Percentiles rank a stretch among this genome's conserved stretches.
Conservation (phyloP, 2,888 invertebrate genomes). For the Drosophila demipolita region DNA sequence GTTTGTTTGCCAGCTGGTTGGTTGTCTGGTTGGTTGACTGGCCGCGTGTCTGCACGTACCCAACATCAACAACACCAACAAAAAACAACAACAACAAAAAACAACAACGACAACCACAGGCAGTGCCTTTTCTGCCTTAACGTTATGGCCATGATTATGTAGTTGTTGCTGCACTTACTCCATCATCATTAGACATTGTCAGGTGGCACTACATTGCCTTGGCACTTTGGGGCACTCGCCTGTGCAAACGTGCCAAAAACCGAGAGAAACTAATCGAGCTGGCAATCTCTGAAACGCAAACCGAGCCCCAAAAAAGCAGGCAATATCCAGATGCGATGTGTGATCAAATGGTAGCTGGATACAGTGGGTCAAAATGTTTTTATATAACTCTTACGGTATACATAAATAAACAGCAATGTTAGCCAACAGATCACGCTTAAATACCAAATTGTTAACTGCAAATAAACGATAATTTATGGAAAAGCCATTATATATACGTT, state of each 20-base stretch:
- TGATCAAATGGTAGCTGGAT: conserved; percentile 31
- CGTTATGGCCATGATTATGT: conserved; percentile 64
- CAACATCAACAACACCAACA: conserved; percentile 42
- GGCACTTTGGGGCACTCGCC: conserved; percentile 55
- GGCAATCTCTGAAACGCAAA: conserved; percentile 38
- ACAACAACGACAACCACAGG: conserved; percentile 16
- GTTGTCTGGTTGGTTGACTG: conserved; percentile 40
- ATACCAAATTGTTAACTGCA: neutral
- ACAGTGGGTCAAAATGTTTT: conserved; percentile 18
- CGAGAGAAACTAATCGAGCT: conserved; percentile 28
- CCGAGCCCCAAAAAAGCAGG: conserved; percentile 36
- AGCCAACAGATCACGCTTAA: neutral
- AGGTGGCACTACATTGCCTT: conserved; percentile 57
- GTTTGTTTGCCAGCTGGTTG: conserved; percentile 67
- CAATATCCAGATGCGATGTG: conserved; percentile 26
- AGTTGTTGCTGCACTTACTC: conserved; percentile 66
- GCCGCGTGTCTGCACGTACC: conserved; percentile 66
- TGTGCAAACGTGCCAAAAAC: conserved; percentile 64
- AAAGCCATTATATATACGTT: neutral
- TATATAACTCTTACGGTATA: neutral
- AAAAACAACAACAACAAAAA: conserved; percentile 26
- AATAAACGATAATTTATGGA: conserved; percentile 20
- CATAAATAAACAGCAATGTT: neutral
- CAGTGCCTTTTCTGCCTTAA: conserved; percentile 20
- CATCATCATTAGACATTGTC: conserved; percentile 74